Evolutionary conservation across 92 coral and sea anemone species (phyloP).

Genomic region (Epizoanthus stellaris): DNA sequence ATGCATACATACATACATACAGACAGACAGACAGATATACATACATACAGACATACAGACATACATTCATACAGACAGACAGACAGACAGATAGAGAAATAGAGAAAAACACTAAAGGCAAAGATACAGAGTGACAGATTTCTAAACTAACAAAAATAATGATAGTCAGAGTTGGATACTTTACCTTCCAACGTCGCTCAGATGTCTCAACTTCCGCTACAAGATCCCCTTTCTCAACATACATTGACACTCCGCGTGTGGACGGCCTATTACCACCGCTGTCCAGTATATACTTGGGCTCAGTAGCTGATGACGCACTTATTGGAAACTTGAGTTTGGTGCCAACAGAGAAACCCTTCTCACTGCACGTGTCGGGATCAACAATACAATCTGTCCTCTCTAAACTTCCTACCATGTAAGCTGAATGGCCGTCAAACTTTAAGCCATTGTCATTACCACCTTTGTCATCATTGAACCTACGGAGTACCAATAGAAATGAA

Average conservation of each 20-base stretch:
- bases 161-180: neutral
- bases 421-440: slow-evolving; percentile 73
- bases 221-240: slow-evolving; percentile 67
- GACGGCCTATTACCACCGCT: slow-evolving; percentile 82
- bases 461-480: neutral
- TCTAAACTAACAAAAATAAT: neutral
- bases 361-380: slow-evolving; percentile 70
- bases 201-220: slow-evolving; percentile 80
- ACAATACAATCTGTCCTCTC: slow-evolving; percentile 69
- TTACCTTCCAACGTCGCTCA: slow-evolving; percentile 87
- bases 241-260: slow-evolving; percentile 91
- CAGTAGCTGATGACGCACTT: slow-evolving; percentile 50
- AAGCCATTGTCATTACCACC: slow-evolving; percentile 63
- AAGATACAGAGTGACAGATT: too few species aligned
- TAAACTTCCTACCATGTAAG: slow-evolving; percentile 66
- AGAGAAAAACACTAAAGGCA: too few species aligned
- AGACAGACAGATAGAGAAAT: too few species aligned
- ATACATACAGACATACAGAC: too few species aligned
- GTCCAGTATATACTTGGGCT: slow-evolving; percentile 87
- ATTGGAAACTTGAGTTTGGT: slow-evolving; percentile 72
- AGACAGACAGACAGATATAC: too few species aligned
- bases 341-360: slow-evolving; percentile 79
- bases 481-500: neutral
- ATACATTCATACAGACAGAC: too few species aligned
- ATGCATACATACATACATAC: too few species aligned